Conservation (phyloP, 1,140 invertebrate genomes). For the Drosophila parvula region DNA sequence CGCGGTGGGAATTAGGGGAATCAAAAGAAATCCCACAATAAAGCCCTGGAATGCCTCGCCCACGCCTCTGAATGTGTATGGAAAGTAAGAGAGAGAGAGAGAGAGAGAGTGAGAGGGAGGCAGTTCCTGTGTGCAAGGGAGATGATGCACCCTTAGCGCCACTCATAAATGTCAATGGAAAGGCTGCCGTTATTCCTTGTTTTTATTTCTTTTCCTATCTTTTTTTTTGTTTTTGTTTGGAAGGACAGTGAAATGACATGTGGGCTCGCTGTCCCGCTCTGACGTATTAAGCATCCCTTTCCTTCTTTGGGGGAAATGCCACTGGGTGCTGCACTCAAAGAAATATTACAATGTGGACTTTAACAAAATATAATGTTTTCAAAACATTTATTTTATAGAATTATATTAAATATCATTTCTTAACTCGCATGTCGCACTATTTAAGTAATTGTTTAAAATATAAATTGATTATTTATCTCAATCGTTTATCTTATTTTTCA, state of each 20-base stretch:
- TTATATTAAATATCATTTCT: too few species aligned
- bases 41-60: conserved; percentile 37
- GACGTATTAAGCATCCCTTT: conserved; percentile 6
- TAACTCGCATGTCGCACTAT: background rate
- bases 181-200: conserved; percentile 40
- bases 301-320: conserved; percentile 17
- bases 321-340: conserved; percentile 7
- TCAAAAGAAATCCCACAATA: conserved; percentile 62
- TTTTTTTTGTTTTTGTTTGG: conserved; percentile 17
- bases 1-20: conserved; percentile 60
- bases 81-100: background rate
- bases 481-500: conserved; percentile 4
- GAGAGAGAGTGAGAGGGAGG: background rate
- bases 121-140: conserved; percentile 24
- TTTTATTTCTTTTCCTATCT: conserved; percentile 6
- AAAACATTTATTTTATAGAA: too few species aligned
- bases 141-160: conserved; percentile 71
- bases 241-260: conserved; percentile 53
- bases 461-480: background rate
- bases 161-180: conserved; percentile 79
- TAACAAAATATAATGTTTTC: background rate
- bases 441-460: background rate
- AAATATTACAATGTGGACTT: background rate
- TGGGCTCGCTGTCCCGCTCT: conserved; percentile 14
- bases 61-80: conserved; percentile 18